Evolutionary conservation across 1,140 invertebrate species (phyloP), one percentile per base, ranked within the genome.

Genomic region (Meloidogyne hapla): DNA sequence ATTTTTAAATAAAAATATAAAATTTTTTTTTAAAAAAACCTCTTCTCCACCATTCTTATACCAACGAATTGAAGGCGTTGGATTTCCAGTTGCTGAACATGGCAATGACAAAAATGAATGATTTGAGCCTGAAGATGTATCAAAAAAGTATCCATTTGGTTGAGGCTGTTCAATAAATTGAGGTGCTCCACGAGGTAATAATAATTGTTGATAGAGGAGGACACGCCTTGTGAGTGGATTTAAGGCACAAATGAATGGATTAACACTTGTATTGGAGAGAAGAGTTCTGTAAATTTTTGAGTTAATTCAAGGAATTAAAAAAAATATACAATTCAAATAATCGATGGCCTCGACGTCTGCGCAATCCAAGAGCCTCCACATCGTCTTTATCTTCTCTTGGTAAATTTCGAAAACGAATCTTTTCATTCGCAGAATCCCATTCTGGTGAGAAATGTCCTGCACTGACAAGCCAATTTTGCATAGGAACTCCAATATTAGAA

Each of bases 161-260:
- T 21, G 38, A 1, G 73, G 72, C 10, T 75, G 64, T 71, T 81
- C 80, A 21, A 79, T 33, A 40, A 81, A 69, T 33, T 71, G 38
- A 9, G 80, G 80, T 8, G 56, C 77, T 1, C 81, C 80, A 78
- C 12, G 5, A 2, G 80, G 80, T 21, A 81, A 67, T 23, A 81
- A 23, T 38, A 81, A 79, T 65, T 81, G 80, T 69, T 81, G 77
- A 26, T 81, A 81, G n/a, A 81, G 25, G 10, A 81, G 70, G n/a
- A 45, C 21, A 38, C 62, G 38, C 33, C 69, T 64, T 38, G 69
- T 81, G 6, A 82, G 66, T 18, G 80, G 75, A 8, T 70, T 69
- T 8, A 81, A 45, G 25, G 66, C 42, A 66, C 80, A 81, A 66
- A 81, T 83, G 76, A 79, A 81, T 61, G 80, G 80, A 33, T 23